Base-by-base conservation (phyloP, 2,797 vertebrate genomes). In the Chaenodraco wilsoni region DNA sequence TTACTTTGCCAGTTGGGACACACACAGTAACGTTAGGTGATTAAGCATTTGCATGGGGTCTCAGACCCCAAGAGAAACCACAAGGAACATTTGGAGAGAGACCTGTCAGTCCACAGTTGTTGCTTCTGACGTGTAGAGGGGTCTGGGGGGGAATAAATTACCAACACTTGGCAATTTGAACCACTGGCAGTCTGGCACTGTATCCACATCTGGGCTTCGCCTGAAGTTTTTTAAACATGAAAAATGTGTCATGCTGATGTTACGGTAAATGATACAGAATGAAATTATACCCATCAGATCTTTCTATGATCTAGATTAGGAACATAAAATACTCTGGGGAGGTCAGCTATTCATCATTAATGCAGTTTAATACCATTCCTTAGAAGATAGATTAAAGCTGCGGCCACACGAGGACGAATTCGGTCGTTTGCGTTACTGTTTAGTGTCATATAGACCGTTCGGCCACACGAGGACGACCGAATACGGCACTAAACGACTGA, bases 1-100 rank as follows among this genome's bases (percentile, higher is more conserved):
- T 91, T 90, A 78, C 83, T 83, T 88, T 88, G 76, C 87, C 84
- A 84, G 72, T 83, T 74, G 76, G 79, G 76, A 80, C 83, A 86
- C 83, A 86, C 84, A 90, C 74, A 81, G 76, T 87, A 76, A 88
- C 87, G 72, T 79, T 71, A 75, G 79, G 75, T 78, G 81, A 91
- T 88, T 80, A 85, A 83, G 82, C 77, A 69, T 87, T 83, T 84
- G 78, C 76, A 78, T 57, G 67, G 86, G 72, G 81, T 74, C 69
- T 83, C 13, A 51, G 52, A 44, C 51, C 65, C 78, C 59, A 45
- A 77, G 58, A 60, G 51, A 84, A 87, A 83, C 74, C 70, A 51
- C 83, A 80, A 52, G 76, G 69, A 86, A 74, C 66, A 54, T 79
- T 83, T 78, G 65, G 73, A 76, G 59, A 52, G 33, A 81, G 51